phyloP scores from a whole-genome alignment of 2,113 vertebrate species.

The Sinocyclocheilus maitianheensis region DNA sequence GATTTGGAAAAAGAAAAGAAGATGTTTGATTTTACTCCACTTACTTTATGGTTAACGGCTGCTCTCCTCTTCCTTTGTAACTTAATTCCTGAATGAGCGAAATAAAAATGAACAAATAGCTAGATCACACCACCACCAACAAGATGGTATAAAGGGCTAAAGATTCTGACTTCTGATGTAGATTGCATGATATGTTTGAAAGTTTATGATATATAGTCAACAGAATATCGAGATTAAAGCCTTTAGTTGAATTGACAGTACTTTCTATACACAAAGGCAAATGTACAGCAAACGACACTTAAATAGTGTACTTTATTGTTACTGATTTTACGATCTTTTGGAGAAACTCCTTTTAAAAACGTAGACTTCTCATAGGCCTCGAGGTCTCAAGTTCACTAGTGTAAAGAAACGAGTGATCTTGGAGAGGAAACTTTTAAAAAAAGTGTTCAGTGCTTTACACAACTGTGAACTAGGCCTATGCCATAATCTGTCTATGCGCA shows the following conservation, averaged over 20 bases:
- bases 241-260: neutral
- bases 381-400: neutral
- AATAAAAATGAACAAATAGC: neutral
- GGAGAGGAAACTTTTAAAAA: neutral
- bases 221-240: neutral
- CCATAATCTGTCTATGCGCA: neutral
- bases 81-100: too few species aligned
- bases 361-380: neutral
- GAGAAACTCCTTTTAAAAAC: constrained; percentile 22
- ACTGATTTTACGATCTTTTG: neutral
- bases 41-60: neutral
- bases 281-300: too few species aligned
- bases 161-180: neutral
- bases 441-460: neutral
- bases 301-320: neutral
- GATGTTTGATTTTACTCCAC: neutral
- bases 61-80: neutral
- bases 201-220: too few species aligned
- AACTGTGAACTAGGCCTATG: neutral
- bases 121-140: neutral
- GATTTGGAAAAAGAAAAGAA: neutral
- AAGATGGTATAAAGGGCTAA: neutral
- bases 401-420: neutral
- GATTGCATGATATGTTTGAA: neutral
- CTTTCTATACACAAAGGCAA: neutral